Percentiles rank a stretch among this genome's conserved stretches.
phyloP scores from a whole-genome alignment of 2,888 invertebrate genomes.

The Escarpia spicata region DNA sequence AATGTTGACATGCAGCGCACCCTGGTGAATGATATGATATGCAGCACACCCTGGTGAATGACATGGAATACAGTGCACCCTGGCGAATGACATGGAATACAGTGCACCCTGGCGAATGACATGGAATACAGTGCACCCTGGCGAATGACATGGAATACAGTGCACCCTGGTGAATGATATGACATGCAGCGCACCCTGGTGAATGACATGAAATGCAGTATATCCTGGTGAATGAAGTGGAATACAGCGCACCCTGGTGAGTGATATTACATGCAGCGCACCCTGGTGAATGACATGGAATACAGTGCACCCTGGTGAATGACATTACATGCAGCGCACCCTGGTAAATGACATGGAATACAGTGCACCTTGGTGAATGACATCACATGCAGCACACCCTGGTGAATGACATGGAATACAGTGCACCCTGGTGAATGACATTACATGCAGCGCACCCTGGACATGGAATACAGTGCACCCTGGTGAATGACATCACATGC shows the following conservation, averaged over 20 bases:
- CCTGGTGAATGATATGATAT: not conserved
- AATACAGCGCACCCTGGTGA: not conserved
- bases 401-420: too few species aligned
- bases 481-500: not conserved
- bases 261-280: too few species aligned
- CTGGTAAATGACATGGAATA: too few species aligned
- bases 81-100: not conserved
- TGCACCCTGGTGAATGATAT: too few species aligned
- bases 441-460: too few species aligned
- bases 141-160: too few species aligned
- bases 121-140: not conserved
- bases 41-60: not conserved
- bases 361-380: too few species aligned
- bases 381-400: too few species aligned
- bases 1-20: not conserved
- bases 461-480: not conserved
- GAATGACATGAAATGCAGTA: too few species aligned
- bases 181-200: too few species aligned
- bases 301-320: not conserved
- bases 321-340: conserved; percentile 38
- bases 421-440: too few species aligned
- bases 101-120: not conserved
- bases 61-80: not conserved
- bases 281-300: not conserved
- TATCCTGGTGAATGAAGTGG: not conserved